Conservation (phyloP, 2,888 invertebrate genomes). For the Taphrorychus bicolor region DNA sequence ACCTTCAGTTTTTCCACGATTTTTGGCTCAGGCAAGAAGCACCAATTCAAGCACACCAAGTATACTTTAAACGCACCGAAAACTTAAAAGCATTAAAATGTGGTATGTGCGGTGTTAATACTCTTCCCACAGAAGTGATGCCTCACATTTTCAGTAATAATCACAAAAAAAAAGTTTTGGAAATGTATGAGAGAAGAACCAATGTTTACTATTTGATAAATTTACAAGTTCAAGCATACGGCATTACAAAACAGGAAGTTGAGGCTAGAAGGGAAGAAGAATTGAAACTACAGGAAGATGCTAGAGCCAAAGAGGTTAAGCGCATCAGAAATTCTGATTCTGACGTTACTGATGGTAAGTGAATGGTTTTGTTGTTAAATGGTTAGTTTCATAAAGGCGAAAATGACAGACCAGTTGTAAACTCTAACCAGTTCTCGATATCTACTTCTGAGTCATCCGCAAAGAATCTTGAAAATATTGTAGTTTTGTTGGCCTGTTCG, state of each 20-base stretch:
- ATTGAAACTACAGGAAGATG: not conserved
- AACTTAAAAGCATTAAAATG: not conserved
- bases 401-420: too few species aligned
- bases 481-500: too few species aligned
- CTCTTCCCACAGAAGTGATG: not conserved
- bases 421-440: too few species aligned
- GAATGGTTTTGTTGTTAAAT: not conserved
- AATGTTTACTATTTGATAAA: conserved; percentile 40
- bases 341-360: not conserved
- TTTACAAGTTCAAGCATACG: conserved; percentile 45
- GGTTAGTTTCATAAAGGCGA: not conserved
- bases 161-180: conserved; percentile 45
- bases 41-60: conserved; percentile 51
- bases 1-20: conserved; percentile 48
- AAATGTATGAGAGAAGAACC: conserved; percentile 39
- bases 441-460: too few species aligned
- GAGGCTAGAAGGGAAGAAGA: conserved; percentile 12
- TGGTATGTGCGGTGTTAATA: not conserved
- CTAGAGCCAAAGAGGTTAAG: not conserved
- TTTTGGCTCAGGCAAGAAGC: conserved; percentile 48
- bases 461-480: too few species aligned
- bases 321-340: not conserved
- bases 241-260: conserved; percentile 20
- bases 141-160: conserved; percentile 43
- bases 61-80: conserved; percentile 46